Conservation (phyloP, 2,888 invertebrate genomes). For the Nomada fucata region DNA sequence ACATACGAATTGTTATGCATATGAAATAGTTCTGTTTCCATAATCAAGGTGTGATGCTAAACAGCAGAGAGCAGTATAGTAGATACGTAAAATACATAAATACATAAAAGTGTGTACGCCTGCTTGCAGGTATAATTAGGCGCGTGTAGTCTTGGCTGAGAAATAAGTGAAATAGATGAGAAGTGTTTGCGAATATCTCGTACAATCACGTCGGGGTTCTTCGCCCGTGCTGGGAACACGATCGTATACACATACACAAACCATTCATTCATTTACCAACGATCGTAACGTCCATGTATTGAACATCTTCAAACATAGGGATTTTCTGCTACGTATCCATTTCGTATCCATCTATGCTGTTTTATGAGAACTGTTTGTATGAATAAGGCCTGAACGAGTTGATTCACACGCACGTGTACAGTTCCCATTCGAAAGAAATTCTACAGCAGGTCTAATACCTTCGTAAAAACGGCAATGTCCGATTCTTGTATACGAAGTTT, state of each 20-base stretch:
- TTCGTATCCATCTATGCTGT: neutral
- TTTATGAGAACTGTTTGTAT: conserved; percentile 7
- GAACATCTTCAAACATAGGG: conserved; percentile 65
- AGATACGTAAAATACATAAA: too few species aligned
- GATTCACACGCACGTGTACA: neutral
- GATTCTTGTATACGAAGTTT: neutral
- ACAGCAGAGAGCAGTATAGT: conserved; percentile 38
- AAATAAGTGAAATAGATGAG: conserved; percentile 72
- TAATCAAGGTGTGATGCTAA: conserved; percentile 35
- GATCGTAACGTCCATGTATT: conserved; percentile 63
- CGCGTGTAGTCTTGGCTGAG: conserved; percentile 70
- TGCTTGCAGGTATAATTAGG: conserved; percentile 15
- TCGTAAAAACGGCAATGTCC: neutral
- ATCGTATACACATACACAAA: conserved; percentile 65
- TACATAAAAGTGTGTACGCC: conserved; percentile 16
- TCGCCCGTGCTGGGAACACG: conserved; percentile 54
- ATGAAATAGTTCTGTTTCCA: neutral
- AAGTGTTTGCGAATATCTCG: conserved; percentile 78
- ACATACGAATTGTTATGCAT: neutral
- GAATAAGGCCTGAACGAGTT: conserved; percentile 25
- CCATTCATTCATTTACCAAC: conserved; percentile 62
- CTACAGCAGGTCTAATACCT: conserved; percentile 1
- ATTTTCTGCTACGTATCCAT: neutral
- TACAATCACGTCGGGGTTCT: too few species aligned
- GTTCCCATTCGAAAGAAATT: conserved; percentile 32